phyloP scores from a whole-genome alignment of 2,113 vertebrate species.

The Arizona elegans region DNA sequence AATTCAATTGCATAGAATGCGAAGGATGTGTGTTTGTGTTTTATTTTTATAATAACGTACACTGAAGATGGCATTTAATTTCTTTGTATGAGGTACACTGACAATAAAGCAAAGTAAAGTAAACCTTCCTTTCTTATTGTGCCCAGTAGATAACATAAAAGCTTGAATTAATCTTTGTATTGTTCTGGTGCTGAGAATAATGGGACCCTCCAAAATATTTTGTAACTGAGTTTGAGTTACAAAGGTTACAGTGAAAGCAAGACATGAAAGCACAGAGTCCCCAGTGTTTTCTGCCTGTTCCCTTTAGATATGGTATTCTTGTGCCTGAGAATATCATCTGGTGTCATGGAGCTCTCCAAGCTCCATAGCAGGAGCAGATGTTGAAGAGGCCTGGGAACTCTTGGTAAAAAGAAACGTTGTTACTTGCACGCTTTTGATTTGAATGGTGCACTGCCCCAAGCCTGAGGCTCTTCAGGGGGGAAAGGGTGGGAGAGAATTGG shows the following conservation, averaged over 20 bases:
- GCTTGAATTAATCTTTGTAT: not conserved
- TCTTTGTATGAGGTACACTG: too few relatives aligned
- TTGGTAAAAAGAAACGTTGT: not conserved
- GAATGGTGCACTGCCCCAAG: conserved; percentile 33
- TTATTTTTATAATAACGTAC: too few relatives aligned
- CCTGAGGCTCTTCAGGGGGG: conserved; percentile 32
- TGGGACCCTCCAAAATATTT: not conserved
- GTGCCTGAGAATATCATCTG: not conserved
- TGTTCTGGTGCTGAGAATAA: not conserved
- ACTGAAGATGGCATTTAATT: too few relatives aligned
- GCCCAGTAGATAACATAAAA: not conserved
- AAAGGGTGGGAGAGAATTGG: conserved; percentile 34
- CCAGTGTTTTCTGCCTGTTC: not conserved
- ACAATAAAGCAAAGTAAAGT: too few relatives aligned
- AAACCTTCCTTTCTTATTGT: not conserved
- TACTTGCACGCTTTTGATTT: conserved; percentile 10
- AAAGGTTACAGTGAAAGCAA: not conserved
- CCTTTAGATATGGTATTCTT: not conserved
- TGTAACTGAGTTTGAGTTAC: not conserved
- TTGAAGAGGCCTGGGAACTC: not conserved
- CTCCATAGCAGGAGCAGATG: not conserved
- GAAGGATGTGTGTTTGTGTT: too few relatives aligned
- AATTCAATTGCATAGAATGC: too few relatives aligned
- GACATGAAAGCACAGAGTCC: not conserved
- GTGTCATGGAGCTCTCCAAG: not conserved